Conservation (phyloP, 2,113 vertebrate genomes). For the Seriola quinqueradiata region DNA sequence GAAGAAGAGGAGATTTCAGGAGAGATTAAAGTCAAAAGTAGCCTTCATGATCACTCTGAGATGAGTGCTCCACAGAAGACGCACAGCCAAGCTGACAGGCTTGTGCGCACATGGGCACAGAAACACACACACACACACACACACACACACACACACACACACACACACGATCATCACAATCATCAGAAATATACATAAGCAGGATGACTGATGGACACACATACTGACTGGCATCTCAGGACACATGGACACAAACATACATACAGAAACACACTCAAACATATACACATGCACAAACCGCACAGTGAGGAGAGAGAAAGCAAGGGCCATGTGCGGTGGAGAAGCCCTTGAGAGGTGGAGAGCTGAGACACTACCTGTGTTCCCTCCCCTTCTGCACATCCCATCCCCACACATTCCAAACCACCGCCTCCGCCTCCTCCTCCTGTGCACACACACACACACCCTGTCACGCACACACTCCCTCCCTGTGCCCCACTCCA, state of each 20-base stretch:
- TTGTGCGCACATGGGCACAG: conserved; percentile 5
- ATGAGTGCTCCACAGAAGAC: conserved; percentile 51
- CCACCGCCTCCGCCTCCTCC: conserved; percentile 22
- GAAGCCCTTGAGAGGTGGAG: conserved; percentile 47
- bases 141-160: neutral
- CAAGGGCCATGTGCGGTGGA: conserved; percentile 23
- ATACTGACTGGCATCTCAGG: conserved; percentile 9
- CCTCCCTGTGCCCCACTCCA: conserved; percentile 49
- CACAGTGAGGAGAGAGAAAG: conserved; percentile 6
- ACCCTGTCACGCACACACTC: conserved; percentile 46
- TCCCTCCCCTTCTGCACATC: conserved; percentile 25
- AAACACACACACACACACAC: conserved; percentile 18
- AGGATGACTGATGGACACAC: conserved; percentile 39
- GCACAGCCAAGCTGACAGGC: conserved; percentile 72
- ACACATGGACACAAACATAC: conserved; percentile 15
- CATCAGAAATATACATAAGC: conserved; percentile 31
- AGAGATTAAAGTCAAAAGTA: conserved; percentile 79
- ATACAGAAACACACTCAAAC: conserved; percentile 1
- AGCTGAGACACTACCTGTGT: conserved; percentile 39
- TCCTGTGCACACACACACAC: conserved; percentile 14
- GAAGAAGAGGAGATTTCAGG: conserved; percentile 69
- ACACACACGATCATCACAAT: neutral
- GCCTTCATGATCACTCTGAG: conserved; percentile 70
- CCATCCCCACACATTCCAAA: conserved; percentile 35
- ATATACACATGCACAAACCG: neutral